A percentile compares a stretch with the other conserved stretches of the same genome.
Conservation (phyloP, 2,888 invertebrate genomes). For the Nesidiocoris tenuis region DNA sequence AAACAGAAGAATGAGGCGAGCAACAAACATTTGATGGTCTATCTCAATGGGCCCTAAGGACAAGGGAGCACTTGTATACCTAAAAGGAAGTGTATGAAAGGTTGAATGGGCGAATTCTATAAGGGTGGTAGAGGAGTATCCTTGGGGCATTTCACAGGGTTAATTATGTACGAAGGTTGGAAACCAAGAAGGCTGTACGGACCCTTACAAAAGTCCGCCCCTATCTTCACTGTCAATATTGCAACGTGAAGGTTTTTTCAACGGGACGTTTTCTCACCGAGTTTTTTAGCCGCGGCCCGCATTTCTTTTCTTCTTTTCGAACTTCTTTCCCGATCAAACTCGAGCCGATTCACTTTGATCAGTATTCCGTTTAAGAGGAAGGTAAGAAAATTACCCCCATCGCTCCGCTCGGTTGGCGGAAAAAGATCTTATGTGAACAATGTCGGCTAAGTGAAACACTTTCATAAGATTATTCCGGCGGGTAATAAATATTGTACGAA, state of each 20-base stretch:
- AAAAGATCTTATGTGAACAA: background rate
- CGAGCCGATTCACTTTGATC: constrained; percentile 32
- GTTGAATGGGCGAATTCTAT: background rate
- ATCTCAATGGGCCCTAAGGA: background rate
- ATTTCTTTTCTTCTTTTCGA: background rate
- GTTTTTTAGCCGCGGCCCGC: constrained; percentile 4
- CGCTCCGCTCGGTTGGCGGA: too few species aligned
- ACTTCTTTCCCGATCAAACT: constrained; percentile 21
- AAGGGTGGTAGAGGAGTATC: background rate
- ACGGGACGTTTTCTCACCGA: background rate
- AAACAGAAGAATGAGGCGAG: background rate
- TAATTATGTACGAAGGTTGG: background rate
- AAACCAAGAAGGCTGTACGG: background rate
- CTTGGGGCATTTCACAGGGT: background rate
- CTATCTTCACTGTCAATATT: constrained; percentile 34
- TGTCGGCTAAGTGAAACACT: too few species aligned
- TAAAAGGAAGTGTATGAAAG: background rate
- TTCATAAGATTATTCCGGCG: too few species aligned
- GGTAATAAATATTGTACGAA: too few species aligned
- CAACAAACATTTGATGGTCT: background rate
- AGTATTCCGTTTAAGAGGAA: constrained; percentile 20
- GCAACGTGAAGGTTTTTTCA: constrained; percentile 17
- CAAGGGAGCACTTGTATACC: background rate
- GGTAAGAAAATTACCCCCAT: constrained; percentile 20
- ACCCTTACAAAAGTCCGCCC: background rate